These are phyloP conservation scores for Trissolcus japonicus DNA, from an alignment of 2,888 invertebrate genomes.

Conservation along the genomic window DNA sequence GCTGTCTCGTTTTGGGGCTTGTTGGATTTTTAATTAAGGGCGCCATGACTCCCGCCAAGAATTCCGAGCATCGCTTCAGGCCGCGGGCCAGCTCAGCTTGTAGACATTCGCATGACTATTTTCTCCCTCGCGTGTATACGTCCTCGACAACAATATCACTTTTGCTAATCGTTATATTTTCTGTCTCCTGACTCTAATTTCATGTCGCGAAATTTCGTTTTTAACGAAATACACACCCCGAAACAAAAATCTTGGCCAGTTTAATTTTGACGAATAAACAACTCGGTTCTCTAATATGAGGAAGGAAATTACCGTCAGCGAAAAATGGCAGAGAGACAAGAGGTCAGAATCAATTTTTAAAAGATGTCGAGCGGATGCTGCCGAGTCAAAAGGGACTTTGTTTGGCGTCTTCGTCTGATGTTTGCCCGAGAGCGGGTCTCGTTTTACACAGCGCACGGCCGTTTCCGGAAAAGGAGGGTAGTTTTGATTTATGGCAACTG, in stretches of 20 bases:
- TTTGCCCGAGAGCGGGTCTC: constrained; percentile 43
- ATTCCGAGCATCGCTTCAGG: constrained; percentile 71
- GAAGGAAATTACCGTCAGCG: neutral
- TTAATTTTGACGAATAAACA: no score
- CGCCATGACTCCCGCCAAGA: constrained; percentile 75
- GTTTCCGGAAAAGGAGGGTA: constrained; percentile 63
- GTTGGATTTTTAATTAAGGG: constrained; percentile 77
- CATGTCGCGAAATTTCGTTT: no score
- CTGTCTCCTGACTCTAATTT: neutral
- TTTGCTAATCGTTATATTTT: constrained; percentile 33
- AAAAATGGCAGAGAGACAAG: constrained; percentile 20
- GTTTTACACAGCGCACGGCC: constrained; percentile 35
- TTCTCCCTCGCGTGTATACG: neutral
- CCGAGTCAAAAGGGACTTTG: constrained; percentile 61
- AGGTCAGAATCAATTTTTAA: constrained; percentile 71
- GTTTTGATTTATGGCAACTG: constrained; percentile 75
- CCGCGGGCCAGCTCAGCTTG: constrained; percentile 60
- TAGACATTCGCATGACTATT: constrained; percentile 58
- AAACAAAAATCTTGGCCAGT: no score
- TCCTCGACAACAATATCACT: constrained; percentile 49
- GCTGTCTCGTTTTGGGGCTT: constrained; percentile 70
- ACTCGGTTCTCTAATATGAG: neutral
- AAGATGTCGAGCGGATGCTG: constrained; percentile 73
- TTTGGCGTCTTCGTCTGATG: constrained; percentile 44
- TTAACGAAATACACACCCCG: no score